Evolutionary conservation across 2,797 vertebrate genomes (phyloP).

Genomic region (Danio aesculapii): DNA sequence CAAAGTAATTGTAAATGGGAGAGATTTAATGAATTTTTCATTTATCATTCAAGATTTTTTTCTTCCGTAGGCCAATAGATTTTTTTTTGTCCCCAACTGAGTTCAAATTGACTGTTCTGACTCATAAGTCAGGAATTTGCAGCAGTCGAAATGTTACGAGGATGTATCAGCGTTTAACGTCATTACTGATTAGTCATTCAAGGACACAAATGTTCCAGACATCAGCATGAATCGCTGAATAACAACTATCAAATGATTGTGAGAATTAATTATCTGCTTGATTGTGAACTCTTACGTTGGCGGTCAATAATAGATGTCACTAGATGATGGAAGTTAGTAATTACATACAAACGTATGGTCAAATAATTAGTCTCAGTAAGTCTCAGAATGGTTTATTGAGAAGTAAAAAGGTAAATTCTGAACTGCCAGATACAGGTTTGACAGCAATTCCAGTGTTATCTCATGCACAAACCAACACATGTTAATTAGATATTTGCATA

Average conservation of each 20-base stretch:
- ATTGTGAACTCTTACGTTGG: background rate
- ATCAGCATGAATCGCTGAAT: background rate
- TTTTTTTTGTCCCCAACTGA: conserved; percentile 50
- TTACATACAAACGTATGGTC: too few species aligned
- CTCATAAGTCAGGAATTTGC: conserved; percentile 1
- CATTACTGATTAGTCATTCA: conserved; percentile 1
- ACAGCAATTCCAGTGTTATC: too few species aligned
- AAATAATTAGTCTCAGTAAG: background rate
- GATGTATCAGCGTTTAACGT: conserved; percentile 3
- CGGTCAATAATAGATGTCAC: background rate
- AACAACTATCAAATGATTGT: background rate
- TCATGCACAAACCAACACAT: too few species aligned
- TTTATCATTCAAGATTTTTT: conserved; percentile 17
- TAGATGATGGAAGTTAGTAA: background rate
- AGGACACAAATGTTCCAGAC: background rate
- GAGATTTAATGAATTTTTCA: conserved; percentile 42
- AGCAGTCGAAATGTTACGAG: conserved; percentile 20
- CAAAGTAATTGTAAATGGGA: conserved; percentile 39
- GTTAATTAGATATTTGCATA: too few species aligned
- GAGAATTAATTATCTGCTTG: background rate
- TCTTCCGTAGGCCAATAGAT: conserved; percentile 39
- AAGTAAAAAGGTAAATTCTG: too few species aligned
- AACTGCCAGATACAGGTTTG: too few species aligned
- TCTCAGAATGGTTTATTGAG: too few species aligned
- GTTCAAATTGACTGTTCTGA: conserved; percentile 61